These are phyloP conservation scores for Serrognathus titanus DNA, from an alignment of 2,888 invertebrate species.

Conservation along the genomic window DNA sequence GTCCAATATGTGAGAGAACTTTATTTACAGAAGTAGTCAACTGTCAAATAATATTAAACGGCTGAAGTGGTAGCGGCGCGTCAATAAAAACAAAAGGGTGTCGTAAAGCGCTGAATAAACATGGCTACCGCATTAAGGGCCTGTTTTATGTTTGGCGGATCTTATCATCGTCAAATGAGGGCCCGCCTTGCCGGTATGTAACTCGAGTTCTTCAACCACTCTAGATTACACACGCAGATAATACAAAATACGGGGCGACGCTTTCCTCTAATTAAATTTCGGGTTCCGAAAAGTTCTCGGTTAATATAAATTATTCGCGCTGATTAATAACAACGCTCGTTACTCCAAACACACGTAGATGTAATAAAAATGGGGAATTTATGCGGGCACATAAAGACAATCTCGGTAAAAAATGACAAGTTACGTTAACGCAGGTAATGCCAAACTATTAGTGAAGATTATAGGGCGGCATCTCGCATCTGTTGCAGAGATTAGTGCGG, in stretches of 20 bases:
- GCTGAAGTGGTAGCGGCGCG: slow-evolving; percentile 19
- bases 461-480: slow-evolving; percentile 13
- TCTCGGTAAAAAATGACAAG: slow-evolving; percentile 14
- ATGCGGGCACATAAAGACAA: neutral
- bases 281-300: too few species aligned
- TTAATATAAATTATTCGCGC: too few species aligned
- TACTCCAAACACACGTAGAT: too few species aligned
- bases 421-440: slow-evolving; percentile 15
- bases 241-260: slow-evolving; percentile 11
- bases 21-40: slow-evolving; percentile 3
- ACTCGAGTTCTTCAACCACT: slow-evolving; percentile 5
- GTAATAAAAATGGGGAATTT: neutral
- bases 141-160: slow-evolving; percentile 38
- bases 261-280: slow-evolving; percentile 15
- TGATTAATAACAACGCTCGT: too few species aligned
- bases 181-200: slow-evolving; percentile 14
- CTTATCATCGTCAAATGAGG: slow-evolving; percentile 18
- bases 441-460: slow-evolving; percentile 17
- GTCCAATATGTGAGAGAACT: too few species aligned
- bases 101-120: slow-evolving; percentile 37
- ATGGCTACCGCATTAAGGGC: slow-evolving; percentile 43
- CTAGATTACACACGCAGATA: slow-evolving; percentile 15
- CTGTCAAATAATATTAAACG: slow-evolving; percentile 20
- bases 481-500: slow-evolving; percentile 9
- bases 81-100: slow-evolving; percentile 30